Evolutionary conservation across 2,888 invertebrate genomes (phyloP), one percentile per base, ranked within the genome.

Genomic region (Stenoptilia bipunctidactyla): DNA sequence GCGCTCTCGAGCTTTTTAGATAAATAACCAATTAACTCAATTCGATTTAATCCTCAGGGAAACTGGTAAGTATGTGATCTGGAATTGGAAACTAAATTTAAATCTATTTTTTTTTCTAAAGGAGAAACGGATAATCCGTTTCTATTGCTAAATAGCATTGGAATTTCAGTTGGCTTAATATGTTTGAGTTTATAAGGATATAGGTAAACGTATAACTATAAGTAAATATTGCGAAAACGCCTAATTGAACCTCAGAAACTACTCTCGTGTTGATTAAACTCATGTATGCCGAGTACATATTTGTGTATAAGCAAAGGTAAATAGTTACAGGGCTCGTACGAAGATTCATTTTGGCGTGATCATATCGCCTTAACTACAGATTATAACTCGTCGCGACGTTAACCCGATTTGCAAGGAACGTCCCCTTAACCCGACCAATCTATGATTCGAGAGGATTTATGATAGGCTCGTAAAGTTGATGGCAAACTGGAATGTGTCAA

Each of bases 21-120:
- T 76, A 79, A 74, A 76, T 73, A 75, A 74, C 64, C 73, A 74
- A 80, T 79, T 76, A 77, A 67, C 63, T 61, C 59, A 58, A 67
- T 66, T 64, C 62, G 64, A 62, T 66, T 72, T 64, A 66, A 71
- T 70, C 61, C 56, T 47, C 47, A 47, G 56, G 53, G 53, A 20
- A 20, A 20, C n/a, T 5, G 20, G 8, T 8, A 20, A 3, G 4
- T 3, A 55, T 61, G 62, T 55, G 61, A 62, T 63, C 53, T 57
- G 56, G 55, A 53, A 58, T 61, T 50, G 50, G 40, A 42, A 51
- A 42, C 46, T 5, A 8, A 20, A 20, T 20, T 20, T 8, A 8
- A 8, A 20, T 20, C 20, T 8, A 3, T 20, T 20, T 3, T 5
- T 20, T 20, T 20, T n/a, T n/a, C n/a, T 20, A 8, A 5, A 20